A percentile compares a stretch with the other conserved stretches of the same genome.
These are phyloP conservation scores for Azorinus chamasolen DNA, from an alignment of 2,888 invertebrate species.

Conservation along the genomic window DNA sequence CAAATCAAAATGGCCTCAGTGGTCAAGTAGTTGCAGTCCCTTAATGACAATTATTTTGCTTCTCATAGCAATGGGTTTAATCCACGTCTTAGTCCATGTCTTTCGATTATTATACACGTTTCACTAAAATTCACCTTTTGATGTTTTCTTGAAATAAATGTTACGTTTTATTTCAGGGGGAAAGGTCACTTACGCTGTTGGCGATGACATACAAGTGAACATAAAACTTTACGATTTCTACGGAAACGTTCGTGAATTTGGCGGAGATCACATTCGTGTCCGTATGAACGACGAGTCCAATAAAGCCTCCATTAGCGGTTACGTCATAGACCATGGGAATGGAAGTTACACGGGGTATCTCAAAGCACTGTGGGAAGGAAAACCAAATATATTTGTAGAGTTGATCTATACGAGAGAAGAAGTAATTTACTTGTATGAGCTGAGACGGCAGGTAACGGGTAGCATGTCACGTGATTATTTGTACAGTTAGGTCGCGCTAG, in stretches of 20 bases:
- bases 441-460: constrained; percentile 2
- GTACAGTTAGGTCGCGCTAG: no score
- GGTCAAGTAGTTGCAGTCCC: no score
- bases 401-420: constrained; percentile 9
- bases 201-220: constrained; percentile 4
- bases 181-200: not conserved
- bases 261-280: constrained; percentile 14
- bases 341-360: constrained; percentile 9
- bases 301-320: constrained; percentile 1
- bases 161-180: no score
- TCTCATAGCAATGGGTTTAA: no score
- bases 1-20: no score
- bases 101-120: no score
- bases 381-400: constrained; percentile 9
- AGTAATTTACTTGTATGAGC: constrained; percentile 1
- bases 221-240: constrained; percentile 10
- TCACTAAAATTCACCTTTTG: no score
- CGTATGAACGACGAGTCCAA: constrained; percentile 12
- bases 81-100: no score
- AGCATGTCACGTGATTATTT: no score
- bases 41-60: no score
- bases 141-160: no score
- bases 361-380: constrained; percentile 9
- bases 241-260: not conserved
- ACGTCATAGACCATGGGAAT: constrained; percentile 6